Base-by-base conservation (phyloP, 2,113 vertebrate species). In the Apeltes quadracus region DNA sequence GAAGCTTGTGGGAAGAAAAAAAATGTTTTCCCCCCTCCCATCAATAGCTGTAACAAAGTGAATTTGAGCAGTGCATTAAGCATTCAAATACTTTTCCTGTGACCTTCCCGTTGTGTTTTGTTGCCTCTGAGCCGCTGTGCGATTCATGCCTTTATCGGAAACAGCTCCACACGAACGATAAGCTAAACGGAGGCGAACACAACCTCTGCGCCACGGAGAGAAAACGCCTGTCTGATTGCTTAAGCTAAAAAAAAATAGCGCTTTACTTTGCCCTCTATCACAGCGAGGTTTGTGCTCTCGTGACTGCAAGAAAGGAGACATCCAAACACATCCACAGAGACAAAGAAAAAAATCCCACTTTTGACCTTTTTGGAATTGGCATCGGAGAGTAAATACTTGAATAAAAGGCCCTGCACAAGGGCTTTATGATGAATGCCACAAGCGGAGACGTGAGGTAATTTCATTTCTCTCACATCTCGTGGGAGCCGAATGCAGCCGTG, bases 351-450 rank as follows among this genome's bases (percentile, higher is more conserved):
- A 51, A 13, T 78, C 68, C 58, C 50, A n/a, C 70, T 62, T 69
- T 71, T 90, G 88, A 89, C 90, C 89, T 92, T 91, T 29, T 83
- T 5, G n/a, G 53, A 90, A 89, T 90, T 87, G 77, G 81, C 82
- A 81, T 69, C 67, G 44, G 78, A 87, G 84, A 84, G 75, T 83
- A 81, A 86, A 89, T 77, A 87, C 81, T 79, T 86, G 80, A 90
- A 86, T 3, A 87, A 84, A 89, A 86, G 72, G 88, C 76, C 78
- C 76, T n/a, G 71, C 67, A 72, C 69, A 38, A 85, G 82, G 71
- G 86, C 81, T 73, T 89, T 90, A 81, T 90, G 88, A 87, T 90
- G 79, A 90, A 92, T 87, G 84, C 75, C 56, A 88, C 83, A 75
- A 80, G 88, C 69, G 72, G 73, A 87, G 89, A 75, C 68, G 85